Evolutionary conservation across 2,888 invertebrate genomes (phyloP).

Genomic region (Polyommatus icarus): DNA sequence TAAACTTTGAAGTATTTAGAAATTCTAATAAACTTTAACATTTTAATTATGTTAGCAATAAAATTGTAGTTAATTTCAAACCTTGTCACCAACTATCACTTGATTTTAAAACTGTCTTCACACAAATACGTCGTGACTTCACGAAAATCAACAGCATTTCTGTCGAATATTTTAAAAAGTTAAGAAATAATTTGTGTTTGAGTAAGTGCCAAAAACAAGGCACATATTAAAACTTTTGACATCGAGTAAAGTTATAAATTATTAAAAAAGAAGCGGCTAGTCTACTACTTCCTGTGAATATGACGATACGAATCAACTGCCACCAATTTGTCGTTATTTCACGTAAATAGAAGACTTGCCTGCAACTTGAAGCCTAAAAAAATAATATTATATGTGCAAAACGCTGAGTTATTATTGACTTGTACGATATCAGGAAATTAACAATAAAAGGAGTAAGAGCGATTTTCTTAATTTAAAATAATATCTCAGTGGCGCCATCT

Average conservation of each 20-base stretch:
- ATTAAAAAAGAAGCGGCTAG: not conserved
- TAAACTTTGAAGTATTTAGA: not conserved
- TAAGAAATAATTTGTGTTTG: not conserved
- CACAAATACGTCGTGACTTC: not conserved
- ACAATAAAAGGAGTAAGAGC: not conserved
- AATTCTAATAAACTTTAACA: slow-evolving; percentile 1
- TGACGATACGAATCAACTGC: not conserved
- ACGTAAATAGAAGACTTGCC: not conserved
- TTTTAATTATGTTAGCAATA: not conserved
- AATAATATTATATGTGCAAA: not conserved
- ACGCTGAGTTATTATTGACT: not conserved
- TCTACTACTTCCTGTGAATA: not conserved
- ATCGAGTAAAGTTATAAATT: not conserved
- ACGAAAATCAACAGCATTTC: not conserved
- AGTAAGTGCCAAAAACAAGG: not conserved
- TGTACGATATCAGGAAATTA: not conserved
- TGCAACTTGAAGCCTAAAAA: not conserved
- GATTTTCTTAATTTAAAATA: not conserved
- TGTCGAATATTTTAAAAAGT: not conserved
- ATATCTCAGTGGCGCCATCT: slow-evolving; percentile 5
- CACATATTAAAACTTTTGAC: not conserved
- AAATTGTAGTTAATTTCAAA: slow-evolving; percentile 12
- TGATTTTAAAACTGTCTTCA: not conserved
- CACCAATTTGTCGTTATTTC: not conserved
- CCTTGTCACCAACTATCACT: slow-evolving; percentile 14